Base-by-base conservation (phyloP, 92 coral and sea anemone species). In the Parazoanthus swiftii region DNA sequence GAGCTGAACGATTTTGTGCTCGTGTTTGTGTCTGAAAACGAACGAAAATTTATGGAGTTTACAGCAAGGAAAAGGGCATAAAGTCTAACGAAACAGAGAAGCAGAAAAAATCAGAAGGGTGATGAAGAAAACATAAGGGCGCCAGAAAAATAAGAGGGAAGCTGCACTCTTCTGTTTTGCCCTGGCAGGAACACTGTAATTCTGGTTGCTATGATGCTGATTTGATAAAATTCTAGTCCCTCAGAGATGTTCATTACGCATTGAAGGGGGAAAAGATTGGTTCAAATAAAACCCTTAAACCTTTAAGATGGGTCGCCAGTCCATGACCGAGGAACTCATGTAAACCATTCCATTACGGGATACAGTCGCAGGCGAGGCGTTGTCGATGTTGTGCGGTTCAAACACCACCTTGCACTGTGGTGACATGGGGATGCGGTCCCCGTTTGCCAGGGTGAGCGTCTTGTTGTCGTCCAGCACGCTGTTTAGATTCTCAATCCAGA, bases 311-410 rank as follows among this genome's bases (percentile, higher is more conserved):
- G 98, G 98, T 21, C 92, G 90, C 98, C 98, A 95, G 77, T 95
- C 98, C 98, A 95, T 95, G 80, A 95, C 98, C n/a, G 98, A 95
- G 21, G 98, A 95, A 29, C 98, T 95, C 98, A 95, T 95, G 89
- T 93, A 95, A 78, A 95, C 98, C 98, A 95, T 95, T 9, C 98
- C 98, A 76, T 95, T 95, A 33, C 98, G 93, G 25, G 98, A 95
- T 66, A 95, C 98, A 10, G 98, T 95, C 43, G 98, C 98, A 16
- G 98, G 98, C 20, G 98, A 95, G 26, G 98, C 98, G 93, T 95
- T 95, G 79, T 95, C 98, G 68, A 95, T 95, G 90, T 95, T 95
- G 80, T 95, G 95, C 16, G 98, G 98, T 81, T 95, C 98, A 90
- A 95, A 95, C 76, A 95, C 95, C 77, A 95, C 88, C 59, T 95